A percentile compares a stretch with the other conserved stretches of the same genome.
phyloP scores from a whole-genome alignment of 2,113 vertebrate species.

The chimpanzee (Pan troglodytes) region NHGRI_mPanTro3-v2.1_pri NC_072398.2:19896001-19896500 shows the following conservation, averaged over 20 bases:
- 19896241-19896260: slow-evolving; percentile 13
- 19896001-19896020: slow-evolving; percentile 54
- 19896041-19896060: slow-evolving; percentile 88
- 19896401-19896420: neutral
- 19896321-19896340: rapidly evolving
- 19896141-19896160: slow-evolving; percentile 89
- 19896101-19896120: slow-evolving; percentile 88
- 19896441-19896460: neutral
- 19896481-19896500: neutral
- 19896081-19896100: slow-evolving; percentile 89
- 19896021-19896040: slow-evolving; percentile 90
- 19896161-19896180: slow-evolving; percentile 90
- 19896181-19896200: slow-evolving; percentile 73
- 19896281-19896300: neutral
- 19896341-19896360: neutral
- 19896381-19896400: neutral
- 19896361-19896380: neutral
- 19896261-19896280: neutral
- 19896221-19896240: slow-evolving; percentile 62
- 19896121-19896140: slow-evolving; percentile 89
- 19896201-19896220: slow-evolving; percentile 74
- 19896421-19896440: neutral
- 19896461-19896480: neutral
- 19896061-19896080: slow-evolving; percentile 88
- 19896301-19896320: rapidly evolving